These are phyloP conservation scores for Drosophila colorata DNA, from an alignment of 2,888 invertebrate genomes.

Conservation along the genomic window DNA sequence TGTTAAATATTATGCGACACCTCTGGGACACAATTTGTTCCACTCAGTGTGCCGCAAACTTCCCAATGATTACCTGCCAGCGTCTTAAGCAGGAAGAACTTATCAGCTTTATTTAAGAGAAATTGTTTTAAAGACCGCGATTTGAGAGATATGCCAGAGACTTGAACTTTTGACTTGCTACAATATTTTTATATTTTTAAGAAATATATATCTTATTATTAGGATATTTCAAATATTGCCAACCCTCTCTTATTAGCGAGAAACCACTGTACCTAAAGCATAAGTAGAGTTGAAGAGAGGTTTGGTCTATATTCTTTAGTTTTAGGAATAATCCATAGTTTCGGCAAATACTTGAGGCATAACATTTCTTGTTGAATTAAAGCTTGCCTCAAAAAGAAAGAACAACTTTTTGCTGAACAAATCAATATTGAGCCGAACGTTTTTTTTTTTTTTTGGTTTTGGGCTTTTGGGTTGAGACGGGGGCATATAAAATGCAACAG, in stretches of 20 bases:
- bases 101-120: background rate
- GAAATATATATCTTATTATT: too few species aligned
- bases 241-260: background rate
- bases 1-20: constrained; percentile 74
- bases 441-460: background rate
- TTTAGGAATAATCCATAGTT: background rate
- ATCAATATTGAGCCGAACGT: constrained; percentile 34
- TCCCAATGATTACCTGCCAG: constrained; percentile 34
- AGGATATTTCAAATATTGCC: too few species aligned
- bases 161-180: too few species aligned
- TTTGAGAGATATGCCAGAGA: too few species aligned
- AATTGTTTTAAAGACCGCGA: too few species aligned
- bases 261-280: background rate
- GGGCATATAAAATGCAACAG: constrained; percentile 63
- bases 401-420: constrained; percentile 18
- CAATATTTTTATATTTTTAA: too few species aligned
- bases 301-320: background rate
- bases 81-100: background rate
- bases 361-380: constrained; percentile 1
- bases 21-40: constrained; percentile 60
- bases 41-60: constrained; percentile 36
- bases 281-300: background rate
- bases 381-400: background rate
- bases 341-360: background rate
- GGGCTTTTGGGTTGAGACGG: background rate